Conservation (phyloP, 2,797 vertebrate species). For the Muscicapa striata region DNA sequence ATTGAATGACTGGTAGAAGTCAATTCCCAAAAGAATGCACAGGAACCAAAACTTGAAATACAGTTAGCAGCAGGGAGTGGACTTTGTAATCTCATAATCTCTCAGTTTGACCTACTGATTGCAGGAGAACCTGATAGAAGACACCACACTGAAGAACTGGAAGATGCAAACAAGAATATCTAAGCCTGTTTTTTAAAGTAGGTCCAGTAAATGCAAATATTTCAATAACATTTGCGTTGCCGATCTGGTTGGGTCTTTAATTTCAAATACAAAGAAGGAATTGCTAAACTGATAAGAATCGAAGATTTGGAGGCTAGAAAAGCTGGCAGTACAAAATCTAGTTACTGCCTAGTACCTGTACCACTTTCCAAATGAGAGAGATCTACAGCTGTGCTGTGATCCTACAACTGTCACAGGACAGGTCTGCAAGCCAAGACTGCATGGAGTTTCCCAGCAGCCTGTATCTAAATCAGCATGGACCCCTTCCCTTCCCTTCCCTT, state of each 20-base stretch:
- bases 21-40: not conserved
- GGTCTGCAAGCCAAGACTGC: not conserved
- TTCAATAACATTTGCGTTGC: not conserved
- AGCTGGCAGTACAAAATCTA: not conserved
- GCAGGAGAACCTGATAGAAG: not conserved
- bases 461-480: too few species aligned
- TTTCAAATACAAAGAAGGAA: not conserved
- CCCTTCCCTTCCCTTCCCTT: too few species aligned
- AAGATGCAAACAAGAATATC: not conserved
- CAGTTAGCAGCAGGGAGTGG: not conserved
- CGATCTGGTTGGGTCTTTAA: not conserved
- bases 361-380: not conserved
- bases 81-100: not conserved
- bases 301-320: not conserved
- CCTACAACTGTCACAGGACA: not conserved
- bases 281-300: not conserved
- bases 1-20: not conserved
- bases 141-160: not conserved
- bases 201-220: not conserved
- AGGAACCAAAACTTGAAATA: not conserved
- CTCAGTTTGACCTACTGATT: not conserved
- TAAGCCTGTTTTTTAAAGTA: not conserved
- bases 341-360: not conserved
- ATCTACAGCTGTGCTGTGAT: not conserved
- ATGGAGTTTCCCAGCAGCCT: not conserved